A percentile compares a stretch with the other conserved stretches of the same genome.
phyloP scores from a whole-genome alignment of 2,888 invertebrate species.

The Lucinisca nassula region DNA sequence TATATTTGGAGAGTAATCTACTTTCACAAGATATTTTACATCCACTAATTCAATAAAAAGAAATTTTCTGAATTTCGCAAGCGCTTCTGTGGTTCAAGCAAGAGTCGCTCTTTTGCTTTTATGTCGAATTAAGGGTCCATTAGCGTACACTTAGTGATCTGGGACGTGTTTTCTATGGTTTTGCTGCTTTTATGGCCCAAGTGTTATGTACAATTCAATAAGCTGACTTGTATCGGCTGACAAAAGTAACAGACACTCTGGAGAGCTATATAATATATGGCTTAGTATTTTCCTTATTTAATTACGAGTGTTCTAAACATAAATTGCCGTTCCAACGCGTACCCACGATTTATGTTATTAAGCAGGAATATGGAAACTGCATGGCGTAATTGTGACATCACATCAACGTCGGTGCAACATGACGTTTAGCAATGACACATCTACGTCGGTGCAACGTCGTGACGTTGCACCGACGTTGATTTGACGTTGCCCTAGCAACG shows the following conservation, averaged over 20 bases:
- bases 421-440: too few relatives aligned
- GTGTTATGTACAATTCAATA: background rate
- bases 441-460: too few relatives aligned
- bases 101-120: background rate
- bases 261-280: background rate
- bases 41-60: background rate
- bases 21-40: background rate
- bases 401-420: too few relatives aligned
- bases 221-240: background rate
- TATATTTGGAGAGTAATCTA: background rate
- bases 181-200: background rate
- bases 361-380: too few relatives aligned
- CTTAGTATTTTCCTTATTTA: too few relatives aligned
- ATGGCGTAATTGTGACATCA: too few relatives aligned
- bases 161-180: background rate
- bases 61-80: background rate
- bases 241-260: background rate
- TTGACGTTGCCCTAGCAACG: too few relatives aligned
- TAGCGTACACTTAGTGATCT: background rate
- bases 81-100: background rate
- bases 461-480: too few relatives aligned
- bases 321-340: too few relatives aligned
- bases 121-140: background rate
- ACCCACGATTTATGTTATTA: too few relatives aligned
- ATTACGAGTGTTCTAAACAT: too few relatives aligned